Evolutionary conservation across 2,888 invertebrate genomes (phyloP).

Genomic region (Callyntrura guangdongensis): DNA sequence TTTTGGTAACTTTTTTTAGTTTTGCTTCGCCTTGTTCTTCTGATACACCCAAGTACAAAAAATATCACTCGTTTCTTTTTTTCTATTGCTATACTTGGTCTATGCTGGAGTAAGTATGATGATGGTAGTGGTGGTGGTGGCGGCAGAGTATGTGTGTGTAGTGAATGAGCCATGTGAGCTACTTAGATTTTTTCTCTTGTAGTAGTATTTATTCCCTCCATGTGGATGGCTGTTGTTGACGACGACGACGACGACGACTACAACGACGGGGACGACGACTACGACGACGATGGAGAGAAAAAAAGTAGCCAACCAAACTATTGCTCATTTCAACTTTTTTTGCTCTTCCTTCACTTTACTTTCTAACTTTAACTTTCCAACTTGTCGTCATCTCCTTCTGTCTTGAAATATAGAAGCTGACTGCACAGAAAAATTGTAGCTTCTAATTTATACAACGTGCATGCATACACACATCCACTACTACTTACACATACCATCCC

Average conservation of each 20-base stretch:
- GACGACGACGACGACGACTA: conserved; percentile 38
- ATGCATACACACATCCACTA: neutral
- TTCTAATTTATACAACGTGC: conserved; percentile 77
- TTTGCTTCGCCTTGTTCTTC: conserved; percentile 38
- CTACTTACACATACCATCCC: neutral
- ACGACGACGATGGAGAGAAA: conserved; percentile 3
- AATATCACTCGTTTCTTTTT: conserved; percentile 23
- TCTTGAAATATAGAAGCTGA: conserved; percentile 81
- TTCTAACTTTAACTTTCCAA: conserved; percentile 83
- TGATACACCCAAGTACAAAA: conserved; percentile 47
- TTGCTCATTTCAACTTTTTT: conserved; percentile 81
- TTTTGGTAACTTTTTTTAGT: conserved; percentile 45
- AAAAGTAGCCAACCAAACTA: conserved; percentile 77
- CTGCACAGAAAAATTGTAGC: conserved; percentile 78
- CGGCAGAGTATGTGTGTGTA: conserved; percentile 9
- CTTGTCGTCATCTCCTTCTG: conserved; percentile 79
- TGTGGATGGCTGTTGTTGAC: conserved; percentile 75
- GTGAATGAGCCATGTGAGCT: conserved; percentile 52
- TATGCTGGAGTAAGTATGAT: neutral
- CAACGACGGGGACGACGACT: neutral
- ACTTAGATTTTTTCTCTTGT: conserved; percentile 59
- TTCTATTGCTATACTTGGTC: neutral
- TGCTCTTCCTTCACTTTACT: conserved; percentile 82
- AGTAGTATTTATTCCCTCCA: conserved; percentile 54
- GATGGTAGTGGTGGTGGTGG: neutral